Base-by-base conservation (phyloP, 2,888 invertebrate species). In the Synanthedon andrenaeformis region DNA sequence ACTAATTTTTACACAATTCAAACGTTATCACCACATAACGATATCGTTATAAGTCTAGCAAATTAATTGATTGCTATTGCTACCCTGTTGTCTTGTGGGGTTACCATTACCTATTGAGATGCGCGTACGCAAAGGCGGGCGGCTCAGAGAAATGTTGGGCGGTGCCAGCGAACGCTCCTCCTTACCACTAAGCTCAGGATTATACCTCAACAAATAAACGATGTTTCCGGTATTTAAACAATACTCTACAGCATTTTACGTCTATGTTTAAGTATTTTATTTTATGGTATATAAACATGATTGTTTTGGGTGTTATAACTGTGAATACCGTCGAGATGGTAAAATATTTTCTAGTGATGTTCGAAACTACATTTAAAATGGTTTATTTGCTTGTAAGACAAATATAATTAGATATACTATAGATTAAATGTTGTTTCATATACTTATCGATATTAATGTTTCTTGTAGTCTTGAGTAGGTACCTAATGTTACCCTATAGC, bases 131-230 rank as follows among this genome's bases (percentile, higher is more conserved):
- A 77, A 35, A 74, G 80, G 80, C 82, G 77, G 84, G 83, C 82
- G 82, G 82, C 75, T 67, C 62, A 52, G 57, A 57, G 59, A 57
- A 55, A 48, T 54, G 55, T 67, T 76, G 84, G 86, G 86, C 85
- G 86, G 84, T 68, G 81, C 82, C 62, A 62, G 56, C 53, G 45
- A 52, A 62, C 64, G 84, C 85, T 76, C 84, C 86, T 70, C 86
- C 86, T 45, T 78, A 71, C 57, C 35, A 35, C 55, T 58, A 62
- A 59, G 56, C 62, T 66, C 72, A 70, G 70, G 67, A 72, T 74
- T 68, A 68, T 64, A 60, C 61, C 59, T 66, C 64, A 62, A 66
- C 76, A 67, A 76, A 75, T 76, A 68, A 73, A 65, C 63, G 63
- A 59, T 63, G 65, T 55, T 58, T 62, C 60, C 58, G 57, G 58